Evolutionary conservation across 64 coral and sea anemone species (phyloP).

Genomic region (Stylophora pistillata): DNA sequence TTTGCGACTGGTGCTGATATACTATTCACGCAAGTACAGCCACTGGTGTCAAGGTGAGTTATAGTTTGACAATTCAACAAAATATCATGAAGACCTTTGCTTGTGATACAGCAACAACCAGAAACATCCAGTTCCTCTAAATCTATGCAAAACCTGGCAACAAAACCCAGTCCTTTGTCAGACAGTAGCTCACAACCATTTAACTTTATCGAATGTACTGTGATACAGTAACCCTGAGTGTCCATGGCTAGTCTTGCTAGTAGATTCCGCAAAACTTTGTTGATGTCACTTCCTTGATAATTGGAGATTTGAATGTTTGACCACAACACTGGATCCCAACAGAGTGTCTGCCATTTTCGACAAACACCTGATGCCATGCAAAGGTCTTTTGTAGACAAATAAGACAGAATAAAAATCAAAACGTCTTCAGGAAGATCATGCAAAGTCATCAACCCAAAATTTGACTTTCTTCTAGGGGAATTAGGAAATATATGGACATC

Average conservation of each 20-base stretch:
- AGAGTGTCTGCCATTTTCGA: conserved; percentile 84
- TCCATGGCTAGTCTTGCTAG: conserved; percentile 80
- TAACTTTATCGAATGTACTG: conserved; percentile 76
- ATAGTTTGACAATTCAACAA: conserved; percentile 75
- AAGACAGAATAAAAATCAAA: conserved; percentile 84
- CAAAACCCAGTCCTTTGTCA: conserved; percentile 88
- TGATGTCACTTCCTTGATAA: conserved; percentile 94
- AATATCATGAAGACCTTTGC: conserved; percentile 89
- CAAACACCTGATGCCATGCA: conserved; percentile 91
- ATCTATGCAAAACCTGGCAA: conserved; percentile 94
- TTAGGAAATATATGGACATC: conserved; percentile 51
- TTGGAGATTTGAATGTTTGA: conserved; percentile 68
- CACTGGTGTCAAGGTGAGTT: conserved; percentile 69
- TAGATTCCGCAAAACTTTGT: conserved; percentile 83
- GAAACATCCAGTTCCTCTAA: conserved; percentile 80
- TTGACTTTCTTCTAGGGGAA: conserved; percentile 28
- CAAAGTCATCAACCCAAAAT: conserved; percentile 34
- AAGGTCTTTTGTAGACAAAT: conserved; percentile 77
- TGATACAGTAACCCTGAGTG: conserved; percentile 94
- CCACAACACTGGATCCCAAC: conserved; percentile 96
- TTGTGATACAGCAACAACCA: conserved; percentile 95
- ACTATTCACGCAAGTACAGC: conserved; percentile 93
- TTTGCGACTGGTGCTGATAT: conserved; percentile 68
- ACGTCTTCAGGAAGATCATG: conserved; percentile 85
- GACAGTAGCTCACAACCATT: conserved; percentile 93